phyloP scores from a whole-genome alignment of 2,113 vertebrate species.

The Thamnophis sirtalis region DNA sequence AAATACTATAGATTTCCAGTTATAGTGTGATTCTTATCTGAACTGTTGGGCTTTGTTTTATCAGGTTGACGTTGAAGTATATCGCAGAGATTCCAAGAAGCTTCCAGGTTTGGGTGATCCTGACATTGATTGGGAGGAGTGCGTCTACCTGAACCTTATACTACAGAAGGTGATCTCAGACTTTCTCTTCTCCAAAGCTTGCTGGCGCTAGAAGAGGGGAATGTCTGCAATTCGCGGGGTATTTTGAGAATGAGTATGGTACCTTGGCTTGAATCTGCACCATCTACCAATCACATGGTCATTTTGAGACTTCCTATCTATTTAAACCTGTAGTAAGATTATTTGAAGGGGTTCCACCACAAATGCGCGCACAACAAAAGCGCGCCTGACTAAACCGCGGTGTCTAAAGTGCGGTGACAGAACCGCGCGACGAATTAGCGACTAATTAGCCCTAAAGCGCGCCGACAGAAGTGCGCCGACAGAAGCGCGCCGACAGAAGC shows the following conservation, averaged over 20 bases:
- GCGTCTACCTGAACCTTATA: constrained; percentile 95
- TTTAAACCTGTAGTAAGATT: neutral
- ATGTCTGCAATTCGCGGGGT: neutral
- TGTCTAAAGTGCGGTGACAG: too few species aligned
- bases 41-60: constrained; percentile 31
- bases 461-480: too few species aligned
- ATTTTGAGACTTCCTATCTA: neutral
- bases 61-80: constrained; percentile 96
- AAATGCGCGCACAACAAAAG: too few species aligned
- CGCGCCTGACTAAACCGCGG: too few species aligned
- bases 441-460: too few species aligned
- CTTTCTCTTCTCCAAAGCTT: neutral
- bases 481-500: too few species aligned
- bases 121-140: constrained; percentile 98
- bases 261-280: neutral
- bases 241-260: neutral
- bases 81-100: constrained; percentile 95
- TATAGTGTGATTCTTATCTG: neutral
- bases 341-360: too few species aligned
- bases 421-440: too few species aligned
- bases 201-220: neutral
- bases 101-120: constrained; percentile 94
- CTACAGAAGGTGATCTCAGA: constrained; percentile 84
- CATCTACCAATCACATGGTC: neutral
- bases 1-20: neutral